phyloP scores from a whole-genome alignment of 2,797 vertebrate genomes.

The Anas bernieri region DNA sequence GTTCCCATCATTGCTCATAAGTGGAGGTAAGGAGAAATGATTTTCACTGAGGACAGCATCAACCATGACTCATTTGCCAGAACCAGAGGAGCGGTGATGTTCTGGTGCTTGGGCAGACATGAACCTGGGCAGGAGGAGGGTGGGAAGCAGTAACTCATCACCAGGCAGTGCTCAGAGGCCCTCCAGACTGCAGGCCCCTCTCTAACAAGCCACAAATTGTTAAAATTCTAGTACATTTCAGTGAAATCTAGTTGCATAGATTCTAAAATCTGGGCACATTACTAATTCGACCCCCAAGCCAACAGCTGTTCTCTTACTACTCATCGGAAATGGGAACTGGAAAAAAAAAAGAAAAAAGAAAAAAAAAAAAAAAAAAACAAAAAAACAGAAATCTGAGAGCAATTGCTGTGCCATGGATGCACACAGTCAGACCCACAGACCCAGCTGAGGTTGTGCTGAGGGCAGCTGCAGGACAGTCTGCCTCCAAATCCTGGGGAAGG shows the following conservation, averaged over 20 bases:
- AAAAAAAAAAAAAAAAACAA: neutral
- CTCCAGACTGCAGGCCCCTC: neutral
- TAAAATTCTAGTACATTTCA: neutral
- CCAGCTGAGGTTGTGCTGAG: neutral
- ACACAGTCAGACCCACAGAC: neutral
- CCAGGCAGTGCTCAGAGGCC: neutral
- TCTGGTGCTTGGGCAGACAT: neutral
- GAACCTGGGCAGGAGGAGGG: neutral
- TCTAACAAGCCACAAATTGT: neutral
- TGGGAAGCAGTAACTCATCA: neutral
- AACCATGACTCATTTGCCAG: accelerated
- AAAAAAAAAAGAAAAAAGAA: neutral
- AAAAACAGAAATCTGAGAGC: neutral
- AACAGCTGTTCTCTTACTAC: neutral
- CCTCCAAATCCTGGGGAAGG: neutral
- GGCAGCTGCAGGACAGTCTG: neutral
- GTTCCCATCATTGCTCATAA: neutral
- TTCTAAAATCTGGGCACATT: neutral
- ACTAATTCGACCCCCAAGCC: neutral
- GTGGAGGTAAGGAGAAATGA: neutral
- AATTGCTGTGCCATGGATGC: neutral
- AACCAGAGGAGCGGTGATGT: neutral
- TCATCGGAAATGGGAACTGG: neutral
- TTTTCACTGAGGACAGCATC: neutral
- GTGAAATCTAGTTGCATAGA: neutral